Base-by-base conservation (phyloP, 2,888 invertebrate species). In the Caenorhabditis afra region DNA sequence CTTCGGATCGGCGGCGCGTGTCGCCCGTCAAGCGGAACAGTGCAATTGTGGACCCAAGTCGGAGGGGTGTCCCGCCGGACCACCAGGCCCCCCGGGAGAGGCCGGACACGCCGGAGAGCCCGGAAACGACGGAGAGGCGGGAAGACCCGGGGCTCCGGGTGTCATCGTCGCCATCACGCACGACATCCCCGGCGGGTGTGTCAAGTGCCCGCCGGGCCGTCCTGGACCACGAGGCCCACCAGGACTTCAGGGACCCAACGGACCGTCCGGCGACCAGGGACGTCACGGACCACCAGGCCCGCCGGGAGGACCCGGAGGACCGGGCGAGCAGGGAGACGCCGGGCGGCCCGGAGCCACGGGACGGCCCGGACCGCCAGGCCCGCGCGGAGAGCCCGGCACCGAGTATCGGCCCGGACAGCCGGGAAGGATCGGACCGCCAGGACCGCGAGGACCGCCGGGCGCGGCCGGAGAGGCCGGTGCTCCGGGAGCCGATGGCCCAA, bases 111-210 rank as follows among this genome's bases (percentile, higher is more conserved):
- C 41, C 20, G 85, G 85, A 70, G 73, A 79, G 44, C 79, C 81
- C 18, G 85, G 85, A 75, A 45, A 55, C 16, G 50, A 76, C 50
- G 85, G 85, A 82, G 82, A 81, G 37, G 79, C 83, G 50, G 85
- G 85, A 58, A 64, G 64, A n/a, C 82, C 81, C 3, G 85, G 85
- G 67, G 85, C 83, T 14, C 74, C 81, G 12, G 85, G 85, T 55
- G 81, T 83, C 41, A 68, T 83, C 47, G 81, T 85, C 41, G 83
- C 84, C n/a, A 75, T 81, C 41, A 85, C 84, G 37, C 84, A 82
- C 61, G 85, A 85, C 49, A 84, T 84, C 70, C 85, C 85, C 58
- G 85, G 85, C 47, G 85, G 85, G 39, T 85, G 85, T 52, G 68
- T 85, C 70, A 61, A 73, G 39, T 83, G 83, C 39, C 83, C 83